These are phyloP conservation scores for Molossus alvarezi DNA, from an alignment of 2,797 vertebrate genomes.

Conservation along the genomic window DNA sequence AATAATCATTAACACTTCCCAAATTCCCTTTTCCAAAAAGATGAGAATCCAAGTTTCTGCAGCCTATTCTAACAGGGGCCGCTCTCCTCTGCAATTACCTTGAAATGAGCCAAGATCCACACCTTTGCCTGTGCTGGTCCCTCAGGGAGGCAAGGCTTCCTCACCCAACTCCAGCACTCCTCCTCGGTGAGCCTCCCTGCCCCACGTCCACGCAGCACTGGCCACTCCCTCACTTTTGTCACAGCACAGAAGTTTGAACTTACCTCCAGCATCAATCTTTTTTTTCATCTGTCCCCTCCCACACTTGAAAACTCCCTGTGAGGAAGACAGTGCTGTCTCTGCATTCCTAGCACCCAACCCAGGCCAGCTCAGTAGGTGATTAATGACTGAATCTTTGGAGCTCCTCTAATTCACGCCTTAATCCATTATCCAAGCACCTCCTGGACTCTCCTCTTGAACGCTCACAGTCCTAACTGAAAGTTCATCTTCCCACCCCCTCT, in stretches of 20 bases:
- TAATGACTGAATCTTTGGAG: not conserved
- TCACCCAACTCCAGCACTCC: not conserved
- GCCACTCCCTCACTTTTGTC: not conserved
- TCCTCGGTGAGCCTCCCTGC: not conserved
- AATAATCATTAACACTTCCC: not conserved
- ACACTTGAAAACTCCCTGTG: rapidly evolving
- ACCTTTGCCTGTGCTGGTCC: rapidly evolving
- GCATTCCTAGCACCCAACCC: not conserved
- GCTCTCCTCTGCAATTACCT: not conserved
- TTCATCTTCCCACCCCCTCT: not conserved
- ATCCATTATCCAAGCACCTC: not conserved
- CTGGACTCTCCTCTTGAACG: not conserved
- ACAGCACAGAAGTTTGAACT: not conserved
- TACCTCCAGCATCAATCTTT: not conserved
- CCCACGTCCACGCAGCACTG: not conserved
- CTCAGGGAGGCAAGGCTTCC: not conserved
- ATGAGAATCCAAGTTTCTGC: not conserved
- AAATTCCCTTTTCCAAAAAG: not conserved
- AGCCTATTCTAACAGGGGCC: not conserved
- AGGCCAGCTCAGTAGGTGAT: not conserved
- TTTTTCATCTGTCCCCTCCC: not conserved
- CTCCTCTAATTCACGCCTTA: not conserved
- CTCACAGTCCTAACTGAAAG: not conserved
- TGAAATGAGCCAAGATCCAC: not conserved
- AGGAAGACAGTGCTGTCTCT: not conserved